A percentile compares a stretch with the other conserved stretches of the same genome.
Evolutionary conservation across 1,140 invertebrate genomes (phyloP).

Genomic region (Dinoponera quadriceps): DNA sequence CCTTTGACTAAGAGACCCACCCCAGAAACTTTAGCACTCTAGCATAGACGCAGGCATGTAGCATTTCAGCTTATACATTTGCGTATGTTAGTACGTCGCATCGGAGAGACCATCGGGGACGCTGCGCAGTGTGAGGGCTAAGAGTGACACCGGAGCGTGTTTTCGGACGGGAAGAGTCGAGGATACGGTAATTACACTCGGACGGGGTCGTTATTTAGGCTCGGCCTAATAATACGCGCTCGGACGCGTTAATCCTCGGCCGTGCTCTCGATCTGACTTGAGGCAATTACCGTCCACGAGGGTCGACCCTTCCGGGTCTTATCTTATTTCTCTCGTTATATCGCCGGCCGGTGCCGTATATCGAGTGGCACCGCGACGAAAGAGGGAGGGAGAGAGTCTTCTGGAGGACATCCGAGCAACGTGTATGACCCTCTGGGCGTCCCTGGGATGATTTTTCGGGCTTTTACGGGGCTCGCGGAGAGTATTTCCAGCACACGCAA

Average conservation of each 20-base stretch:
- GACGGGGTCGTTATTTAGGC: constrained; percentile 9
- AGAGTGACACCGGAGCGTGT: not conserved
- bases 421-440: not conserved
- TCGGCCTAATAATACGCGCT: not conserved
- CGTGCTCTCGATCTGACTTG: constrained; percentile 9
- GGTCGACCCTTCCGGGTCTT: not conserved
- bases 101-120: constrained; percentile 18
- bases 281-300: constrained; percentile 1
- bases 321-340: constrained; percentile 42
- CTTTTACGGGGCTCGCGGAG: not conserved
- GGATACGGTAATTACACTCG: constrained; percentile 17
- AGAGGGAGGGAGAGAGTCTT: not conserved
- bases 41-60: constrained; percentile 82
- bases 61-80: constrained; percentile 80
- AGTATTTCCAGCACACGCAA: not conserved
- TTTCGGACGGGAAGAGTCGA: not conserved
- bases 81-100: constrained; percentile 66
- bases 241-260: constrained; percentile 14
- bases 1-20: constrained; percentile 24
- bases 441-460: not conserved
- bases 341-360: not conserved
- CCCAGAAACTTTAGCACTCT: constrained; percentile 74
- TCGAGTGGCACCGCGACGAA: constrained; percentile 11
- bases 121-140: constrained; percentile 2
- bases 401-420: not conserved